Evolutionary conservation across 1,140 invertebrate species (phyloP), one percentile per base, ranked within the genome.

Genomic region (Drosophila arizonae): DNA sequence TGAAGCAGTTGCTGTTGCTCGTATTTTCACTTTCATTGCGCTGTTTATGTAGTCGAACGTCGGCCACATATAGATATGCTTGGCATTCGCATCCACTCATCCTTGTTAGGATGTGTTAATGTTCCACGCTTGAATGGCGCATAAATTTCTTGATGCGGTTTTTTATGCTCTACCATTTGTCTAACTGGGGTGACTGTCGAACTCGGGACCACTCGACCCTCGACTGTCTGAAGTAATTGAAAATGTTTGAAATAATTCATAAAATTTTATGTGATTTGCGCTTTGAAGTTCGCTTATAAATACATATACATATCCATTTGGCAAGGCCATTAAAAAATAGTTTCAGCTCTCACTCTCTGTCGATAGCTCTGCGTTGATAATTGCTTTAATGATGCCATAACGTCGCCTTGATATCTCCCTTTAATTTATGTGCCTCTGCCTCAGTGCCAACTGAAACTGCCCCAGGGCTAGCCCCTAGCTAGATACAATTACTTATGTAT

Each of bases 171-270:
- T 62, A 50, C 55, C 68, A 66, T 76, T 76, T 78, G 73, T 77
- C 72, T 67, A 74, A 54, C 68, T 64, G 61, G 72, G 68, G 68
- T 75, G 76, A 74, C 71, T 71, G 33, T 62, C 58, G n/a, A 26
- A 67, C 58, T 72, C 57, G 39, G 52, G 65, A 62, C 66, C 70
- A 69, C 72, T 74, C 72, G 67, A 64, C 67, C 39, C 50, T 66
- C 68, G 45, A 33, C 24, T 50, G 39, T 28, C 11, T 21, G 45
- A 15, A 81, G 79, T 88, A 88, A 88, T 88, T 88, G 84, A 88
- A 88, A 88, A 88, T 88, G 80, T 88, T 88, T 89, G 60, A 78
- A 84, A 88, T 88, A 88, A 88, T 88, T 88, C 84, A 88, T 89
- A 88, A 77, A 84, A 88, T 84, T 84, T 88, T 88, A 88, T 88